Evolutionary conservation across 2,888 invertebrate genomes (phyloP), one percentile per base, ranked within the genome.

Genomic region (Terebella lapidaria): DNA sequence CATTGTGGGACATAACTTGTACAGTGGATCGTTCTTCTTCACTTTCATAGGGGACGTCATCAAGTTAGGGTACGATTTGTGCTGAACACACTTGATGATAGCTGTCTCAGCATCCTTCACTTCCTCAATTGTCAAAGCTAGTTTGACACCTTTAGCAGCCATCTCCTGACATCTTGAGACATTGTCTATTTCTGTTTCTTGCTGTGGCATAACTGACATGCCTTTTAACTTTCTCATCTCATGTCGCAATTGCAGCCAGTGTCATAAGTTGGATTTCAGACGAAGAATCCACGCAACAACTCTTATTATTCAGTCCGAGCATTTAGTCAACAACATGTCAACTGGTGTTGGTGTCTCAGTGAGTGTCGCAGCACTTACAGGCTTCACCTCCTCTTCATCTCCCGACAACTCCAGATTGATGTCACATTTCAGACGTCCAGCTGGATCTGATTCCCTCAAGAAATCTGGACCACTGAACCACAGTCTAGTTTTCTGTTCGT

Each of bases 391-490:
- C 28, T 54, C 58, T 42, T 65, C 62, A 47, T 58, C 54, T 2
- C 20, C n/a, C 5, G 10, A 1, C 3, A 63, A 2, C 42, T 42
- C 46, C 42, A 35, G 42, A 15, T 35, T 35, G n/a, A 35, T n/a
- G n/a, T 35, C 42, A 35, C n/a, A n/a, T n/a, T n/a, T n/a, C n/a
- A n/a, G 10, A n/a, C 10, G 42, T 10, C n/a, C n/a, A 15, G 10
- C n/a, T n/a, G 10, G n/a, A 35, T 35, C n/a, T 35, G 10, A 15
- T 15, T 35, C 42, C 42, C 42, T 15, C 10, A 61, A 49, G 45
- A 67, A 65, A 5, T 57, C 55, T 15, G 65, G 65, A 15, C 63
- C 63, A 30, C 46, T 52, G 24, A 56, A 57, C 65, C 67, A 67
- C 3, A 18, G 26, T 20, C 29, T 25, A 2, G n/a, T 22, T 20